Percentiles rank a stretch among this genome's conserved stretches.
Evolutionary conservation across 2,113 vertebrate genomes (phyloP).

Genomic region (Nanorana parkeri): DNA sequence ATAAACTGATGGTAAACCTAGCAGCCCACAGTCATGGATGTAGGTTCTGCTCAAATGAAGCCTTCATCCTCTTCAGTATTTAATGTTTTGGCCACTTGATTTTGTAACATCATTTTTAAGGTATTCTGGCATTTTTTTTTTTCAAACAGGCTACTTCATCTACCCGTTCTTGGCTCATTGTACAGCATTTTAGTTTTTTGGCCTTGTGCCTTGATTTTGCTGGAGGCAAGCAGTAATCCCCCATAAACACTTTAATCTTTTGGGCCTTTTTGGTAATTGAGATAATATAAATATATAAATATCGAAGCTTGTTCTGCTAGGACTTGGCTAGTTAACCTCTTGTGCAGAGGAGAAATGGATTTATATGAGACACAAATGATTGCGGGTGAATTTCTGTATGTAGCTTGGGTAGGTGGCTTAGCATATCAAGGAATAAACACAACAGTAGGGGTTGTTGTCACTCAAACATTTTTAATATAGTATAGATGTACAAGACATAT

Average conservation of each 20-base stretch:
- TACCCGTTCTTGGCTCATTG: constrained; percentile 17
- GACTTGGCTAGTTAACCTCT: constrained; percentile 14
- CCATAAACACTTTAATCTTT: constrained; percentile 58
- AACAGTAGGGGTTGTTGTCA: too few relatives aligned
- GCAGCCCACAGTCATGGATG: too few relatives aligned
- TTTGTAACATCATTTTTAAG: too few relatives aligned
- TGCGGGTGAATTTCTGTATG: not conserved
- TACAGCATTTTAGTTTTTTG: constrained; percentile 40
- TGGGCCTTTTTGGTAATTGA: constrained; percentile 55
- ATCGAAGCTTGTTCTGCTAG: constrained; percentile 7
- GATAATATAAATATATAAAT: constrained; percentile 56
- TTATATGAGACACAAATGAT: not conserved
- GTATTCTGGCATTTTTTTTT: not conserved
- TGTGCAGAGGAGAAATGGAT: not conserved
- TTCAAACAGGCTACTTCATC: constrained; percentile 9
- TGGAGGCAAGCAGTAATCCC: constrained; percentile 54
- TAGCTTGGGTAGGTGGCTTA: not conserved
- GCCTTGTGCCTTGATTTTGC: constrained; percentile 51
- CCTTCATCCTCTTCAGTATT: too few relatives aligned
- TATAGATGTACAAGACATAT: too few relatives aligned
- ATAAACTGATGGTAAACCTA: too few relatives aligned
- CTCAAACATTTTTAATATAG: too few relatives aligned
- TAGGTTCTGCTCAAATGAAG: too few relatives aligned
- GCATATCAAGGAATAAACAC: too few relatives aligned
- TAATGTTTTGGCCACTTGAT: too few relatives aligned